Evolutionary conservation across 2,888 invertebrate species (phyloP), one percentile per base, ranked within the genome.

Genomic region (Amphipoea oculea): DNA sequence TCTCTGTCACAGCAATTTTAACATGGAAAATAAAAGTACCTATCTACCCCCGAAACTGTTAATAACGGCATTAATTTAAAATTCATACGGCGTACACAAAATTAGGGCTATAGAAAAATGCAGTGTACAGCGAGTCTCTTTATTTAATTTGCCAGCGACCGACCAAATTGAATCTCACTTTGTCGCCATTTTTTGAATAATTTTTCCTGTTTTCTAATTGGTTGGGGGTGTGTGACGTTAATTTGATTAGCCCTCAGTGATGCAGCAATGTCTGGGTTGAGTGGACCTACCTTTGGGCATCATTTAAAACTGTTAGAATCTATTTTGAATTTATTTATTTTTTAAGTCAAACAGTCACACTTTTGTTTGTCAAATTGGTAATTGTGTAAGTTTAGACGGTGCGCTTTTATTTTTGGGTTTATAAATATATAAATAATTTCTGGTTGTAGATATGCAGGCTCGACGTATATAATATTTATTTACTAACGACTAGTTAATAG

Each of bases 21-120:
- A n/a, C 14, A 20, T 7, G 1, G 6, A 45, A 70, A 45, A n/a
- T 29, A 80, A 54, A 2, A 65, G 9, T 40, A 57, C 57, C 23
- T 23, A n/a, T 11, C 57, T 23, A 57, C 23, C 60, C 66, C 73
- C 2, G 9, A 40, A 82, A 67, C 7, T 75, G 20, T 75, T 72
- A 83, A 68, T 72, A 76, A 65, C 4, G 70, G 40, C 66, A n/a
- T 67, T 66, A 36, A 81, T 76, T 85, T 75, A 71, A 80, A 73
- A 85, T 87, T 85, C 85, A 77, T 70, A 54, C 57, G 63, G 63
- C 85, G 85, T 78, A 76, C 60, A 68, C 67, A 81, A 76, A 85
- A 85, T 85, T 85, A 87, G 65, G 73, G 70, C 77, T 75, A 71
- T 76, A 76, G 70, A 84, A 81, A 85, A 85, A 78, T 85, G 87